Percentiles rank a stretch among this genome's conserved stretches.
These are phyloP conservation scores for Theocolax elegans DNA, from an alignment of 1,140 invertebrate species.

Conservation along the genomic window DNA sequence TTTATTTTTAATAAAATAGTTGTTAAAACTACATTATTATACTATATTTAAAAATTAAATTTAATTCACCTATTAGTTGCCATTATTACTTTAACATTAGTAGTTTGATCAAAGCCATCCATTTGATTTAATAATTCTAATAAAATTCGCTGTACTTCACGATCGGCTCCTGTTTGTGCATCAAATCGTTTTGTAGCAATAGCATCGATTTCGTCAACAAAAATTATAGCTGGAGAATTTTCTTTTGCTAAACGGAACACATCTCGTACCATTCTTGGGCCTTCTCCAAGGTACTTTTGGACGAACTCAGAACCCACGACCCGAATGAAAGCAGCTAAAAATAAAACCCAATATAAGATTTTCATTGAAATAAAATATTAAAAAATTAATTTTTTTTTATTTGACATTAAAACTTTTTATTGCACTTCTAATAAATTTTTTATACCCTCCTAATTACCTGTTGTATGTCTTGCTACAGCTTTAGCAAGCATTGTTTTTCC, in stretches of 20 bases:
- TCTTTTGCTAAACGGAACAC: constrained; percentile 99
- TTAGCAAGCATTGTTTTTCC: constrained; percentile 99
- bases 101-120: constrained; percentile 99
- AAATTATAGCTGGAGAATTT: constrained; percentile 99
- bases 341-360: too few relatives aligned
- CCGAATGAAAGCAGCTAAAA: constrained; percentile 93
- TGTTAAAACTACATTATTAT: not conserved
- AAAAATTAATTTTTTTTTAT: constrained; percentile 24
- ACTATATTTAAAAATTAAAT: constrained; percentile 13
- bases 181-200: constrained; percentile 99
- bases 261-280: constrained; percentile 98
- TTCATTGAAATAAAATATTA: constrained; percentile 37
- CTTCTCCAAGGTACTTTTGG: constrained; percentile 99
- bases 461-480: constrained; percentile 97
- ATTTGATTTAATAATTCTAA: constrained; percentile 99
- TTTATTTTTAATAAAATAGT: not conserved
- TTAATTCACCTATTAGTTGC: constrained; percentile 87
- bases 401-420: too few relatives aligned
- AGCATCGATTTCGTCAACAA: constrained; percentile 99
- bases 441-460: constrained; percentile 80
- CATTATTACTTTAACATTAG: constrained; percentile 99
- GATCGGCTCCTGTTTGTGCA: constrained; percentile 98
- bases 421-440: too few relatives aligned
- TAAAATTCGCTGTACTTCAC: constrained; percentile 98
- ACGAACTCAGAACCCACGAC: constrained; percentile 99